Evolutionary conservation across 1,140 invertebrate genomes (phyloP).

Genomic region (Thrips palmi): DNA sequence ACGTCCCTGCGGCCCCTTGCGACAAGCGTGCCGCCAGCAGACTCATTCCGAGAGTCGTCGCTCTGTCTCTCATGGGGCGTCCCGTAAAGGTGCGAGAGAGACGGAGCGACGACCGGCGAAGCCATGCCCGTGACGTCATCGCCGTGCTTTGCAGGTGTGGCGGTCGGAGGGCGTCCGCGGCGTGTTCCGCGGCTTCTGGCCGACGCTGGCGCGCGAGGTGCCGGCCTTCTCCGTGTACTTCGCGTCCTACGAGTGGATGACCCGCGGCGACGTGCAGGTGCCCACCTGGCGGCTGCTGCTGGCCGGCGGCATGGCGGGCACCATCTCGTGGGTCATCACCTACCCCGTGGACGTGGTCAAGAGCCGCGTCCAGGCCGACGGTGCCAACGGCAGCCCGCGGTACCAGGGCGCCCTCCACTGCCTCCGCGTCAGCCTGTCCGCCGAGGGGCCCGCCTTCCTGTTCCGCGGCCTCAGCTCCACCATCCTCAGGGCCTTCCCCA

Average conservation of each 20-base stretch:
- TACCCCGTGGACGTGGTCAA: slow-evolving; percentile 86
- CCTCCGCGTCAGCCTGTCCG: slow-evolving; percentile 38
- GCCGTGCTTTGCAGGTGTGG: too few species aligned
- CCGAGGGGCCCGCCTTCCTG: slow-evolving; percentile 48
- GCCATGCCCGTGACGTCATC: too few species aligned
- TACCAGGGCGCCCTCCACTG: slow-evolving; percentile 58
- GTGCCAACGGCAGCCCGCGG: slow-evolving; percentile 23
- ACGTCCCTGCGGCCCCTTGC: too few species aligned
- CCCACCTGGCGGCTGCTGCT: slow-evolving; percentile 39
- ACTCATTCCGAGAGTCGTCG: too few species aligned
- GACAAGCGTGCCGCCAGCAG: too few species aligned
- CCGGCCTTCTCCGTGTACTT: slow-evolving; percentile 58
- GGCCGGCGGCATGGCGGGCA: slow-evolving; percentile 68
- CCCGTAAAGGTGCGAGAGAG: too few species aligned
- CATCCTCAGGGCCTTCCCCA: slow-evolving; percentile 68
- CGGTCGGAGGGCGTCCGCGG: slow-evolving; percentile 42
- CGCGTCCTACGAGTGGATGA: slow-evolving; percentile 51
- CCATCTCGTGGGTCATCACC: slow-evolving; percentile 61
- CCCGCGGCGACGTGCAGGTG: slow-evolving; percentile 18
- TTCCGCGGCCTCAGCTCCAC: slow-evolving; percentile 55
- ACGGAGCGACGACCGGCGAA: too few species aligned
- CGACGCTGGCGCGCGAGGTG: slow-evolving; percentile 57
- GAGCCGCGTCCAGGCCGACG: slow-evolving; percentile 66
- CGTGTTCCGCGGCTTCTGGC: slow-evolving; percentile 50
- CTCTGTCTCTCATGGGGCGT: too few species aligned